Conservation (phyloP, 2,888 invertebrate genomes). For the Volucella inflata region DNA sequence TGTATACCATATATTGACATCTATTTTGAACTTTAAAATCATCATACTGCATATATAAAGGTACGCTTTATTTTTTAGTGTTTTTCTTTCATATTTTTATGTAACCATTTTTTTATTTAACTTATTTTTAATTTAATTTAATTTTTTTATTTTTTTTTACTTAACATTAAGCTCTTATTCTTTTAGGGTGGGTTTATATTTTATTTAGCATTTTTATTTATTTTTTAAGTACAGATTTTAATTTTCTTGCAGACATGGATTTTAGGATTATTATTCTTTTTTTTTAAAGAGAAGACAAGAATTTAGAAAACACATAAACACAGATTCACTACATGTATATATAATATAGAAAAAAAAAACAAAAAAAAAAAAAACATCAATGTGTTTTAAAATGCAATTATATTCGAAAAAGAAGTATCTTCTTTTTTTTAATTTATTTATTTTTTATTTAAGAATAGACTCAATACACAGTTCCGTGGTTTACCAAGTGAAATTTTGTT, state of each 20-base stretch:
- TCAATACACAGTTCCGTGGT: not conserved
- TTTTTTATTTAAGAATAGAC: conserved; percentile 1
- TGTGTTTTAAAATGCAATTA: conserved; percentile 22
- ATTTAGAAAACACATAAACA: conserved; percentile 28
- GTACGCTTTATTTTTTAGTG: conserved; percentile 39
- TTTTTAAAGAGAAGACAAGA: not conserved
- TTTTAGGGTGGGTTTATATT: conserved; percentile 50
- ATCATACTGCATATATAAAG: conserved; percentile 32
- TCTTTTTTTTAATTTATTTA: not conserved
- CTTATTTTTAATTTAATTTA: conserved; percentile 11
- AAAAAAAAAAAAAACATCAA: conserved; percentile 16
- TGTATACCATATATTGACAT: conserved; percentile 59
- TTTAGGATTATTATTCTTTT: conserved; percentile 1
- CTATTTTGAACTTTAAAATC: conserved; percentile 64
- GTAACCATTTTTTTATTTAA: conserved; percentile 31
- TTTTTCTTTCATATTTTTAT: conserved; percentile 6
- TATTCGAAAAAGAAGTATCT: not conserved
- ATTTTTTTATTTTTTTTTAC: conserved; percentile 31
- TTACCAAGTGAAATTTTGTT: not conserved
- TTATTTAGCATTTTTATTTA: not conserved
- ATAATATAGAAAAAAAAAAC: conserved; percentile 5
- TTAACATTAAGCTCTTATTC: conserved; percentile 60
- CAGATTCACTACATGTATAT: not conserved
- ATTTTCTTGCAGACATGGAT: not conserved
- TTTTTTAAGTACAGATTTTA: conserved; percentile 48